Evolutionary conservation across 1,140 invertebrate species (phyloP).

Genomic region (Ostrea edulis): DNA sequence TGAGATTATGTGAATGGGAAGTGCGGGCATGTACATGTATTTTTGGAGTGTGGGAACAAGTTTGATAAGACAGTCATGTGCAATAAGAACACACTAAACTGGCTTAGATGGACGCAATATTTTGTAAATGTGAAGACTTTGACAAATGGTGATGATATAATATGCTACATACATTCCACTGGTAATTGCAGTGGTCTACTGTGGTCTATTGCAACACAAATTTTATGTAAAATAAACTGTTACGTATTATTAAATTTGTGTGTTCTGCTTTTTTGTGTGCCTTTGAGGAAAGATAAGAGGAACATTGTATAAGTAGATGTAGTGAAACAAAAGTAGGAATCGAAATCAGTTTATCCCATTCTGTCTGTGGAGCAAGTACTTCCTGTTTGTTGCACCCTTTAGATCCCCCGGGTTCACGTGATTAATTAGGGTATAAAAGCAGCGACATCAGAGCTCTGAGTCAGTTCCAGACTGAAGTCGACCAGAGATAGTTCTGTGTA

Average conservation of each 20-base stretch:
- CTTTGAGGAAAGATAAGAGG: no score
- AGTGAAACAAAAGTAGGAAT: no score
- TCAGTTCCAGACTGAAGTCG: no score
- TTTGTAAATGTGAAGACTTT: neutral
- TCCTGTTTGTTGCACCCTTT: no score
- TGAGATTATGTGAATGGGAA: neutral
- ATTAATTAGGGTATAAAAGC: no score
- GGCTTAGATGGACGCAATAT: neutral
- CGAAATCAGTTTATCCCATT: no score
- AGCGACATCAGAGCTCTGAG: no score
- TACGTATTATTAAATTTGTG: neutral
- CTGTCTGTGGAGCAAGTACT: no score
- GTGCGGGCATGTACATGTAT: neutral
- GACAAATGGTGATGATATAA: neutral
- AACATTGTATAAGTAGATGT: no score
- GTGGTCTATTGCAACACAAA: constrained; percentile 2
- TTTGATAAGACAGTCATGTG: neutral
- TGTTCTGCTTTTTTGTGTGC: neutral
- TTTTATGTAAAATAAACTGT: constrained; percentile 31
- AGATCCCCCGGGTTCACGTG: no score
- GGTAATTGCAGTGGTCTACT: constrained; percentile 2
- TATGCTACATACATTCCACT: constrained; percentile 35
- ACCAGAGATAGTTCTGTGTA: no score
- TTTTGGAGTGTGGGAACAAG: neutral
- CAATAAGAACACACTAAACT: neutral